Percentiles rank a stretch among this genome's conserved stretches.
phyloP scores from a whole-genome alignment of 2,888 invertebrate species.

The Netelia melanura region DNA sequence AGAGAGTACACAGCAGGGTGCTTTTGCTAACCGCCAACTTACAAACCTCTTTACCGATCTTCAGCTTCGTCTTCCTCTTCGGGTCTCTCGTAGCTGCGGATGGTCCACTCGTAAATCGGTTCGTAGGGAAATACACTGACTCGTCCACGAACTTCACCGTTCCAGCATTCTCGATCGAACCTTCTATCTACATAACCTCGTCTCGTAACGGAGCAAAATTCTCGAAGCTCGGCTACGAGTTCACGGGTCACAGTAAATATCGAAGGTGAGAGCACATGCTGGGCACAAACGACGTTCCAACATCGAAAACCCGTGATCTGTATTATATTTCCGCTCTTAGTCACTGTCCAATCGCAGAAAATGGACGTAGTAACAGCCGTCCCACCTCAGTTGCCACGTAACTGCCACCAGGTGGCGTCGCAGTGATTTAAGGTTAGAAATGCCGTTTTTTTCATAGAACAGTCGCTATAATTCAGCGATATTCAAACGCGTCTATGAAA shows the following conservation, averaged over 20 bases:
- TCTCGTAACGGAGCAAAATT: slow-evolving; percentile 72
- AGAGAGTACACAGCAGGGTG: slow-evolving; percentile 79
- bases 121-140: slow-evolving; percentile 70
- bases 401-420: too few species aligned
- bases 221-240: slow-evolving; percentile 75
- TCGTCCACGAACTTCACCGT: slow-evolving; percentile 36
- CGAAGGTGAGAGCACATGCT: slow-evolving; percentile 78
- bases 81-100: slow-evolving; percentile 71
- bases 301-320: slow-evolving; percentile 49
- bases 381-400: too few species aligned
- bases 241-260: slow-evolving; percentile 82
- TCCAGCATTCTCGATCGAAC: slow-evolving; percentile 28
- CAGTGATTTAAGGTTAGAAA: too few species aligned
- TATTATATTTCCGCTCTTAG: slow-evolving; percentile 11
- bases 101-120: slow-evolving; percentile 81
- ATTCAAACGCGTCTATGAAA: too few species aligned
- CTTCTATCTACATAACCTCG: slow-evolving; percentile 1
- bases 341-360: too few species aligned
- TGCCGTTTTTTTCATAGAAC: too few species aligned
- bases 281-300: slow-evolving; percentile 63
- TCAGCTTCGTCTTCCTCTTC: slow-evolving; percentile 77
- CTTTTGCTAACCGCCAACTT: slow-evolving; percentile 81
- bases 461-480: too few species aligned
- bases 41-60: slow-evolving; percentile 84
- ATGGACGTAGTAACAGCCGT: too few species aligned